phyloP scores from a whole-genome alignment of 1,140 invertebrate species.

The Reticulitermes speratus region DNA sequence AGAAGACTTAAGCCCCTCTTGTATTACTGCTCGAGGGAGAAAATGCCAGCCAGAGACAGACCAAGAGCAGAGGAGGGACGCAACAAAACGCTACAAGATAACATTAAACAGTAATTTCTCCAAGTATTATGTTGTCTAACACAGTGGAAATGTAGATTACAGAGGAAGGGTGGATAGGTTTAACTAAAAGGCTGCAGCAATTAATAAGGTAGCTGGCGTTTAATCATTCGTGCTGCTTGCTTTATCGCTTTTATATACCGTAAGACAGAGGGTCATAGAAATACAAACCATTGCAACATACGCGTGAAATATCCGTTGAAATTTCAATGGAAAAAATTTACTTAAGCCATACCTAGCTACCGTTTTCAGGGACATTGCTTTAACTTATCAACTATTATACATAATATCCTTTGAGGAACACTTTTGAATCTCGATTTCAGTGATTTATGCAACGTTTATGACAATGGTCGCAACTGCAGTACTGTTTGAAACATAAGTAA shows the following conservation, averaged over 20 bases:
- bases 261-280: not conserved
- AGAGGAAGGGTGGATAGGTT: not conserved
- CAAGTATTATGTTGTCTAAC: not conserved
- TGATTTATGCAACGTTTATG: too few relatives aligned
- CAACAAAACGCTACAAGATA: not conserved
- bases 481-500: too few relatives aligned
- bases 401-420: too few relatives aligned
- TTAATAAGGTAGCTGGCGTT: not conserved
- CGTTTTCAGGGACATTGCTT: too few relatives aligned
- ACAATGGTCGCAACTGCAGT: too few relatives aligned
- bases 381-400: too few relatives aligned
- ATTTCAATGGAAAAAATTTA: too few relatives aligned
- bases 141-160: not conserved
- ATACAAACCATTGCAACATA: too few relatives aligned
- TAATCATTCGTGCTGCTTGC: not conserved
- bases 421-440: too few relatives aligned
- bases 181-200: not conserved
- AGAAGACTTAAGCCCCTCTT: not conserved
- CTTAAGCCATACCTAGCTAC: too few relatives aligned
- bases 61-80: not conserved
- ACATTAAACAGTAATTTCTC: constrained; percentile 1
- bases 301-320: too few relatives aligned
- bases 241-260: not conserved
- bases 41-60: not conserved
- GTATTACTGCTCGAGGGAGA: not conserved